Conservation (phyloP, 1,140 invertebrate genomes). For the Cephus cinctus region DNA sequence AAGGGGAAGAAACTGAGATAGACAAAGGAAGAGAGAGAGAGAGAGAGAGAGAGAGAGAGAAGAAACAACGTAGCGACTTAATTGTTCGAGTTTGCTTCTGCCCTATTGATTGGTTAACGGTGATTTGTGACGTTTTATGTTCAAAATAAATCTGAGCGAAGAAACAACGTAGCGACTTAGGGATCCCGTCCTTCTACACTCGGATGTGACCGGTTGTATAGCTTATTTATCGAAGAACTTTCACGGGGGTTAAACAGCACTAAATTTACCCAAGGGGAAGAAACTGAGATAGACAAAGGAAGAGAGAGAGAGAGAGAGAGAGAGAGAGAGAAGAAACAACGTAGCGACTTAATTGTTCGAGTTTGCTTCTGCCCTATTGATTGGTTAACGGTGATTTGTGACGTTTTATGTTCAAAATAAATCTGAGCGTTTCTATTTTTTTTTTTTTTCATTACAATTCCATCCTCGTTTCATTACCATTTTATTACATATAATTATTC, state of each 20-base stretch:
- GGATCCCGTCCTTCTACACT: slow-evolving; percentile 5
- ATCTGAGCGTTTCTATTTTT: no score
- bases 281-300: no score
- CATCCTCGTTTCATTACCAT: no score
- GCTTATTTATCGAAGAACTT: slow-evolving; percentile 53
- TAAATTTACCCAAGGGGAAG: slow-evolving; percentile 38
- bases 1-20: no score
- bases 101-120: slow-evolving; percentile 40
- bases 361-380: slow-evolving; percentile 28
- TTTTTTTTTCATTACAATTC: no score
- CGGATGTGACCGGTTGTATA: slow-evolving; percentile 28
- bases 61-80: slow-evolving; percentile 42
- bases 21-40: no score
- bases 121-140: slow-evolving; percentile 28
- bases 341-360: slow-evolving; percentile 44
- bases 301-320: no score
- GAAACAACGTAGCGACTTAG: no score
- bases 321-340: no score
- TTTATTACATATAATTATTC: no score
- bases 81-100: slow-evolving; percentile 34
- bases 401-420: background rate
- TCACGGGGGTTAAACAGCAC: slow-evolving; percentile 47
- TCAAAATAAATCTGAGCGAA: no score
- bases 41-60: no score
- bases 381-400: slow-evolving; percentile 45